A percentile compares a stretch with the other conserved stretches of the same genome.
phyloP scores from a whole-genome alignment of 1,140 invertebrate species.

The Microplitis demolitor region DNA sequence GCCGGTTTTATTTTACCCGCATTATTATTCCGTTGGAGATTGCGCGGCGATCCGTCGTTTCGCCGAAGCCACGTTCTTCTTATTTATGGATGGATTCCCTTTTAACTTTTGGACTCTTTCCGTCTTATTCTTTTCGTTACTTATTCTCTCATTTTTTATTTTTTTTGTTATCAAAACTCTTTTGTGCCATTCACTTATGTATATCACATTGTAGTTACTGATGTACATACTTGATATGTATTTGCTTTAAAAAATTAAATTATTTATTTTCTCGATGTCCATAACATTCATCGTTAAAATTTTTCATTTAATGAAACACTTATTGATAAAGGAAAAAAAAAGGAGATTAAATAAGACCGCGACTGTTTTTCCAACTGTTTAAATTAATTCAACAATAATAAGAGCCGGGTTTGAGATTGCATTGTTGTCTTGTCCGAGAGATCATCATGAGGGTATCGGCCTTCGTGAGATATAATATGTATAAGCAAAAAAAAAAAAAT shows the following conservation, averaged over 20 bases:
- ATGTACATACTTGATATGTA: too few species aligned
- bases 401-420: constrained; percentile 46
- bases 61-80: constrained; percentile 24
- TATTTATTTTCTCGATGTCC: too few species aligned
- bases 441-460: constrained; percentile 60
- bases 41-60: constrained; percentile 34
- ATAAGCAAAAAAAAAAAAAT: constrained; percentile 31
- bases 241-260: too few species aligned
- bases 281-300: too few species aligned
- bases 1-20: constrained; percentile 37
- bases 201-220: neutral
- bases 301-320: too few species aligned
- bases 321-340: too few species aligned
- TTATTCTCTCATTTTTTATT: neutral
- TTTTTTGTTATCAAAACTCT: neutral
- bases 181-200: neutral
- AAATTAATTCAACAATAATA: neutral
- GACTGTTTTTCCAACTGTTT: constrained; percentile 6
- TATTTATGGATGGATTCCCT: constrained; percentile 39
- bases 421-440: constrained; percentile 63
- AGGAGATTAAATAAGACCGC: constrained; percentile 2
- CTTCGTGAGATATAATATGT: constrained; percentile 33
- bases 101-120: constrained; percentile 46
- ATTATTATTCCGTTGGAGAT: constrained; percentile 40
- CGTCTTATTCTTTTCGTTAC: constrained; percentile 4